Evolutionary conservation across 2,888 invertebrate species (phyloP), one percentile per base, ranked within the genome.

Genomic region (Theretra japonica): DNA sequence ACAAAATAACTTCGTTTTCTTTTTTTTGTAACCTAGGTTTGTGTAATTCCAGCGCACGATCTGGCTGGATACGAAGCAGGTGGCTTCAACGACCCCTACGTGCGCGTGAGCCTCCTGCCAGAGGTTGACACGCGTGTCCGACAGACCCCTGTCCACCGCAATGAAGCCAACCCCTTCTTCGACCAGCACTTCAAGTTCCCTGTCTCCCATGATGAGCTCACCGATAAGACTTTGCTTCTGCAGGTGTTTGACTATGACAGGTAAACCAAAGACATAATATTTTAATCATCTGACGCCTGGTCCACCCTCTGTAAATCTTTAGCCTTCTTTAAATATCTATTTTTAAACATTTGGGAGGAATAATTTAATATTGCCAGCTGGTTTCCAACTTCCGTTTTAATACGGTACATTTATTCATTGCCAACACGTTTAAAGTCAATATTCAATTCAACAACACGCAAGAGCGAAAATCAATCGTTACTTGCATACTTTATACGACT

Each of bases 121-220:
- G 97, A 97, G 85, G 97, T 98, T 21, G 98, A 98, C 89, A 95
- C 96, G 59, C 96, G 98, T 68, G 97, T 97, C 76, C 96, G 98
- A 5, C 98, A 98, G 89, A 98, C 98, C 0, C 96, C 96, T 19
- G 97, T 98, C 68, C 97, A 97, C 85, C 95, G 97, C 73, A 97
- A 97, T 86, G 97, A 98, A 81, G 96, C 97, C 11, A 97, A 98
- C 90, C 98, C 98, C 0, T 97, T 97, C 90, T 98, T 98, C 89
- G 97, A 98, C 93, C 98, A 98, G 86, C 97, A 97, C 87, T 98
- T 98, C 93, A 98, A 98, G 91, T 98, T 98, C 87, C 98, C 98
- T 0, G 97, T 98, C 11, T 97, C 98, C 19, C 97, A 97, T 80
- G 98, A 98, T 79, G 98, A 98, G 78, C 93, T 98, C 62, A 96